Conservation (phyloP, 1,140 invertebrate genomes). For the silkworm (Bombyx mori) region ASM3026992v2 NC_085127.1:9452501-9453000, state of each 20-base stretch:
- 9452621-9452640: background rate
- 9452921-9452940: slow-evolving; percentile 33
- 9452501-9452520: slow-evolving; percentile 98
- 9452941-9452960: slow-evolving; percentile 69
- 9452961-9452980: slow-evolving; percentile 62
- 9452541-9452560: slow-evolving; percentile 92
- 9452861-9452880: slow-evolving; percentile 69
- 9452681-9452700: background rate
- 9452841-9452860: slow-evolving; percentile 72
- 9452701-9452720: slow-evolving; percentile 16
- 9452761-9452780: slow-evolving; percentile 45
- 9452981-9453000: slow-evolving; percentile 55
- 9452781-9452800: slow-evolving; percentile 49
- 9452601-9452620: background rate
- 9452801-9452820: slow-evolving; percentile 68
- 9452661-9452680: background rate
- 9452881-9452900: slow-evolving; percentile 62
- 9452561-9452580: slow-evolving; percentile 87
- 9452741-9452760: slow-evolving; percentile 16
- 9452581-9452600: slow-evolving; percentile 74
- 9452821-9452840: slow-evolving; percentile 69
- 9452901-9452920: slow-evolving; percentile 13
- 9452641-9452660: background rate
- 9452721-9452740: slow-evolving; percentile 18
- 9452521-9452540: slow-evolving; percentile 97